Evolutionary conservation across 2,888 invertebrate genomes (phyloP).

Genomic region (Andrena fulva): DNA sequence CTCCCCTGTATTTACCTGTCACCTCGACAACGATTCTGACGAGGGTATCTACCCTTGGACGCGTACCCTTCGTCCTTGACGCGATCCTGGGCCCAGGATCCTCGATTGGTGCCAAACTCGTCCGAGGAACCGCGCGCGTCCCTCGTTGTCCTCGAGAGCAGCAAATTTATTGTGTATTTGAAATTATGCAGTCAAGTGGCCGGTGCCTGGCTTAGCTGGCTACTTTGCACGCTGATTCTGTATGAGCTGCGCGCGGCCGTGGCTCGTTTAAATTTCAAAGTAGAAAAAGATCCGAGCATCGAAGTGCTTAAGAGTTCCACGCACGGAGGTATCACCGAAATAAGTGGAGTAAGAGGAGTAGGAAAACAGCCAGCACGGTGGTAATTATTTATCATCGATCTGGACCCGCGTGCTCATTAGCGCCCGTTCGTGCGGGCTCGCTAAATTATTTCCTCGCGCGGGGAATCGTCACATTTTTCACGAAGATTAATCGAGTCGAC

Average conservation of each 20-base stretch:
- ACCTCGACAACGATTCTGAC: slow-evolving; percentile 83
- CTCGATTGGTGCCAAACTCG: slow-evolving; percentile 61
- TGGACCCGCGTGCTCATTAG: slow-evolving; percentile 45
- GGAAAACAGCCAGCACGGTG: slow-evolving; percentile 8
- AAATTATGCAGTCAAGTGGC: slow-evolving; percentile 63
- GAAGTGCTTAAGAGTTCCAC: not conserved
- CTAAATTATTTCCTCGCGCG: slow-evolving; percentile 48
- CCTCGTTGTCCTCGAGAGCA: slow-evolving; percentile 44
- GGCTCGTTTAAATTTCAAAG: not conserved
- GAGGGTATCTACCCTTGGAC: slow-evolving; percentile 77
- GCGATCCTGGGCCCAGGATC: slow-evolving; percentile 52
- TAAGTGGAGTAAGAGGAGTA: too few species aligned
- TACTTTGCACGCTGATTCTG: slow-evolving; percentile 30
- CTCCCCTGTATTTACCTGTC: slow-evolving; percentile 81
- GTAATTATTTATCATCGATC: slow-evolving; percentile 63
- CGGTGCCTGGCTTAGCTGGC: slow-evolving; percentile 27
- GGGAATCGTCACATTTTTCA: slow-evolving; percentile 68
- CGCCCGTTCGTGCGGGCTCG: slow-evolving; percentile 36
- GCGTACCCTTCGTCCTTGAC: slow-evolving; percentile 72
- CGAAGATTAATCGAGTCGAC: slow-evolving; percentile 72
- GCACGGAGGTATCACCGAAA: too few species aligned
- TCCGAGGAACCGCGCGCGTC: slow-evolving; percentile 40
- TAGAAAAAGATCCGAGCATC: not conserved
- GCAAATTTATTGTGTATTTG: slow-evolving; percentile 58
- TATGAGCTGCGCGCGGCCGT: not conserved